Conservation (phyloP, 2,888 invertebrate genomes). For the Pelosia muscerda region DNA sequence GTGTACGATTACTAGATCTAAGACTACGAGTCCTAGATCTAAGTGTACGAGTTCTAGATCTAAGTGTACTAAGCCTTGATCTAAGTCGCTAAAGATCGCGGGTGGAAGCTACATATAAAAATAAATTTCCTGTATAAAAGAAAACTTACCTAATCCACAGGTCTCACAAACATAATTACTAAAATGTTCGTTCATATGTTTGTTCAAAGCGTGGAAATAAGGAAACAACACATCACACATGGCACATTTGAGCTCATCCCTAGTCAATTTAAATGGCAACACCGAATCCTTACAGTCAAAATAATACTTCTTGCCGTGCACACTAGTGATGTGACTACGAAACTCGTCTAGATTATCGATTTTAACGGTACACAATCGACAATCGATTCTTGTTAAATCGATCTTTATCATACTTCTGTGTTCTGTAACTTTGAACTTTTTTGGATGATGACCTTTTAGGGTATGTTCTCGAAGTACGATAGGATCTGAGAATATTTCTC, state of each 20-base stretch:
- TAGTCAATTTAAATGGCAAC: conserved; percentile 69
- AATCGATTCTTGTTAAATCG: conserved; percentile 75
- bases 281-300: conserved; percentile 70
- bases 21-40: too few species aligned
- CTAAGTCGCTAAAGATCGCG: too few species aligned
- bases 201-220: conserved; percentile 79
- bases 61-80: too few species aligned
- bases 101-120: too few species aligned
- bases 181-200: conserved; percentile 80
- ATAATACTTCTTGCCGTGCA: conserved; percentile 73
- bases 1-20: too few species aligned
- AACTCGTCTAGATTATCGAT: conserved; percentile 71
- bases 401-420: conserved; percentile 80
- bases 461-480: conserved; percentile 63
- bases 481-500: conserved; percentile 66
- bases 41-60: too few species aligned
- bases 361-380: conserved; percentile 65
- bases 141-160: conserved; percentile 70
- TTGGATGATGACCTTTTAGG: conserved; percentile 59
- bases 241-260: conserved; percentile 70
- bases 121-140: too few species aligned
- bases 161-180: conserved; percentile 80
- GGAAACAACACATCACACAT: conserved; percentile 68
- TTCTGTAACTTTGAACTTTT: conserved; percentile 74
- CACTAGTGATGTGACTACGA: conserved; percentile 65